Evolutionary conservation across 2,888 invertebrate species (phyloP).

Genomic region (Nymphalis urticae): DNA sequence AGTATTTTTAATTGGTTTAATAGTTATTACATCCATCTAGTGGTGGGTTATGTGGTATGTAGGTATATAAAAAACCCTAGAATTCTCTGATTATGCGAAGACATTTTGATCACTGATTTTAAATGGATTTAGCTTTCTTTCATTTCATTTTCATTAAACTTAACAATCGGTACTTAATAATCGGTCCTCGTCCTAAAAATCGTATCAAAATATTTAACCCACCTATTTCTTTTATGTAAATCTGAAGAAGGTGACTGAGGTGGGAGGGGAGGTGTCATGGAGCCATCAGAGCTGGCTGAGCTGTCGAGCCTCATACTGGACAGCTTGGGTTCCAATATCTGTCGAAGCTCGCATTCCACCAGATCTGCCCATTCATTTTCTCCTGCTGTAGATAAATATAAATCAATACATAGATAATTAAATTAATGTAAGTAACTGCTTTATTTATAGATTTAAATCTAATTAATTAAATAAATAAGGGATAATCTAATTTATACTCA

Average conservation of each 20-base stretch:
- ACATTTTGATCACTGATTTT: no score
- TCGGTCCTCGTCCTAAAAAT: no score
- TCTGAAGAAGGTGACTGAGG: conserved; percentile 85
- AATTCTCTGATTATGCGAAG: no score
- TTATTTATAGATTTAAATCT: background rate
- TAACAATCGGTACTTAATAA: no score
- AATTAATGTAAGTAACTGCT: background rate
- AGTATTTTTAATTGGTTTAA: no score
- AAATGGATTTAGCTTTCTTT: no score
- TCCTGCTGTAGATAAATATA: conserved; percentile 67
- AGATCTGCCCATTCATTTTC: conserved; percentile 91
- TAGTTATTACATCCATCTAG: no score
- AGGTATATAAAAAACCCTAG: no score
- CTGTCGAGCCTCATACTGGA: conserved; percentile 83
- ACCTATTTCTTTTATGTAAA: conserved; percentile 79
- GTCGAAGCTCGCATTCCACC: conserved; percentile 89
- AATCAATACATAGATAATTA: background rate
- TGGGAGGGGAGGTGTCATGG: conserved; percentile 89
- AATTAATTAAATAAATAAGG: background rate
- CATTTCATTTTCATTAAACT: no score
- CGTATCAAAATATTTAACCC: background rate
- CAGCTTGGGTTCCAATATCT: conserved; percentile 88
- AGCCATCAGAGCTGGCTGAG: conserved; percentile 85
- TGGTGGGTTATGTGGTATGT: no score
- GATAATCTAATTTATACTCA: background rate